Evolutionary conservation across 2,113 vertebrate genomes (phyloP).

Genomic region (Tretioscincus oriximinensis): DNA sequence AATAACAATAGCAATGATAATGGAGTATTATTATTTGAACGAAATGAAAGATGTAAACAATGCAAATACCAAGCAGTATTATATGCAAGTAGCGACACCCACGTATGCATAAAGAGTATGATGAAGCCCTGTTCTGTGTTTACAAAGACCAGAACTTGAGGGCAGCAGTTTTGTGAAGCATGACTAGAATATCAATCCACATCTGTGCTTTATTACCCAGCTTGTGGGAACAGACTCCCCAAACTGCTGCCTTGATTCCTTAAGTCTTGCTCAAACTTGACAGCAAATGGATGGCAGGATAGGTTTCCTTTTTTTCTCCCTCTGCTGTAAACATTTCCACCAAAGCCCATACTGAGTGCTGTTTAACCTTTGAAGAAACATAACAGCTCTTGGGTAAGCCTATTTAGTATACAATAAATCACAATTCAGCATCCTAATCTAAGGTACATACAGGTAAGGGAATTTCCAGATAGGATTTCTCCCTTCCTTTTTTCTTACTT

Average conservation of each 20-base stretch:
- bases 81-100: neutral
- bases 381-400: conserved; percentile 48
- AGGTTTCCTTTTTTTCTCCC: conserved; percentile 46
- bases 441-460: conserved; percentile 33
- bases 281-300: conserved; percentile 62
- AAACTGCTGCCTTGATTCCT: conserved; percentile 50
- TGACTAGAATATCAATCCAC: conserved; percentile 20
- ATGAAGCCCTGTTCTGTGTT: neutral
- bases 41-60: conserved; percentile 28
- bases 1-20: neutral
- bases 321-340: conserved; percentile 66
- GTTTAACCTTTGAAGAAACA: conserved; percentile 75
- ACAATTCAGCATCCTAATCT: conserved; percentile 72
- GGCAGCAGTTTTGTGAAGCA: neutral
- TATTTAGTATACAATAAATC: conserved; percentile 66
- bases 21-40: neutral
- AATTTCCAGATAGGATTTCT: conserved; percentile 20
- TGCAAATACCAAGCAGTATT: neutral
- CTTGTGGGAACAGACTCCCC: conserved; percentile 21
- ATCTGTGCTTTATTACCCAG: conserved; percentile 10
- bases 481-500: no score
- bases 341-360: conserved; percentile 67
- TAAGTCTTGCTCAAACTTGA: conserved; percentile 51
- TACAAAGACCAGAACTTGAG: neutral
- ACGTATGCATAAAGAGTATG: conserved; percentile 1